phyloP scores from a whole-genome alignment of 2,888 invertebrate genomes.

The Hypercompe scribonia region DNA sequence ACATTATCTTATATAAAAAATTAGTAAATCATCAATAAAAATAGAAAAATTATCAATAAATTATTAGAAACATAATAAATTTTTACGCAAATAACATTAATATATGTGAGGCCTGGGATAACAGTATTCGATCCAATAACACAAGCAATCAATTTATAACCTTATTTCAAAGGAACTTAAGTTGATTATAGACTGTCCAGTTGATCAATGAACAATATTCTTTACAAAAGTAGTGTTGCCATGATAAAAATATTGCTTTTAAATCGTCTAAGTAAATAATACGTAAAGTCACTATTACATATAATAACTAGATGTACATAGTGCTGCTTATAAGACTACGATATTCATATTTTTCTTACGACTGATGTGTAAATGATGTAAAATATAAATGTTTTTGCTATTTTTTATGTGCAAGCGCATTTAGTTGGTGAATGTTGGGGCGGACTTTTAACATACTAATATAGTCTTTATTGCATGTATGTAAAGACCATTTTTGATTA shows the following conservation, averaged over 20 bases:
- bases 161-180: not conserved
- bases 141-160: not conserved
- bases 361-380: constrained; percentile 81
- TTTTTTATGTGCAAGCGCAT: constrained; percentile 63
- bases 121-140: not conserved
- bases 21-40: too few relatives aligned
- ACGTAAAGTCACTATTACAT: constrained; percentile 54
- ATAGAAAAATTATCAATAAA: too few relatives aligned
- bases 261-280: constrained; percentile 40
- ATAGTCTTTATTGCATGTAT: not conserved
- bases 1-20: too few relatives aligned
- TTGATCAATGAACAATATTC: not conserved
- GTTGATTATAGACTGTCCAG: not conserved
- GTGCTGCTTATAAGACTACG: constrained; percentile 59
- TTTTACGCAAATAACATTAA: too few relatives aligned
- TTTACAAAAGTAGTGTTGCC: not conserved
- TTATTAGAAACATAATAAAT: not conserved
- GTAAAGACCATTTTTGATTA: not conserved
- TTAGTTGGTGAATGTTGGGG: constrained; percentile 68
- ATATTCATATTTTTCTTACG: constrained; percentile 74
- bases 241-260: constrained; percentile 20
- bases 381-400: constrained; percentile 52
- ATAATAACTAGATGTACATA: constrained; percentile 57
- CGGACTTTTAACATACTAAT: constrained; percentile 25
- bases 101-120: not conserved